A percentile compares a stretch with the other conserved stretches of the same genome.
These are phyloP conservation scores for Planiliza haematocheilus DNA, from an alignment of 2,113 vertebrate species.

Conservation along the genomic window DNA sequence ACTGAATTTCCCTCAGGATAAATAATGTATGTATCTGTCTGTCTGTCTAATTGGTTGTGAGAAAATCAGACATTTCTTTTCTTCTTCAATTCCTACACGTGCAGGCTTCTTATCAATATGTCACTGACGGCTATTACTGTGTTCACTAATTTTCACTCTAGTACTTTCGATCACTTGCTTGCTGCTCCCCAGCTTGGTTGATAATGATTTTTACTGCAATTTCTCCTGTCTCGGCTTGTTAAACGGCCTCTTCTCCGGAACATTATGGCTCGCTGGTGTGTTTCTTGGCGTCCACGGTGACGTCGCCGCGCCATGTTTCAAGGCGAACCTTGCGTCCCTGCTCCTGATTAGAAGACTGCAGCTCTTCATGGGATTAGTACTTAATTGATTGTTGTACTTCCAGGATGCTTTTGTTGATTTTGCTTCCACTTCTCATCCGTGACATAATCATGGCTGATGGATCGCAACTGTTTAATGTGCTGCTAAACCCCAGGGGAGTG, in stretches of 20 bases:
- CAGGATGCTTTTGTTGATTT: slow-evolving; percentile 33
- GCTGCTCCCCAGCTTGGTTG: background rate
- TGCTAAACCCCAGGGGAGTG: background rate
- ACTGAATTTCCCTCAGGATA: too few species aligned
- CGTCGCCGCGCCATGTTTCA: slow-evolving; percentile 21
- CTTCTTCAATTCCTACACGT: background rate
- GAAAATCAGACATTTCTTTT: too few species aligned
- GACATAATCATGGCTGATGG: slow-evolving; percentile 2
- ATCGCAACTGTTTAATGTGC: slow-evolving; percentile 10
- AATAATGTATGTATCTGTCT: too few species aligned
- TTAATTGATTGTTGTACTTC: slow-evolving; percentile 57
- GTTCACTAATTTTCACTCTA: background rate
- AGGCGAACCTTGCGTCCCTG: background rate
- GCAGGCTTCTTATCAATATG: background rate
- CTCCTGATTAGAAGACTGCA: slow-evolving; percentile 30
- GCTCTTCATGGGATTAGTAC: slow-evolving; percentile 17
- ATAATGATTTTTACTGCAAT: background rate
- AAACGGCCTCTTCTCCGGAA: slow-evolving; percentile 4
- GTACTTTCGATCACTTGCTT: background rate
- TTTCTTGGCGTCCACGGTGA: background rate
- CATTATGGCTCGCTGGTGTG: background rate
- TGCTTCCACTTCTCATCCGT: background rate
- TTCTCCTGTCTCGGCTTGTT: slow-evolving; percentile 1
- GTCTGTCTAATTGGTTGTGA: too few species aligned
- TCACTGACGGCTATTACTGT: background rate